Percentiles rank a stretch among this genome's conserved stretches.
phyloP scores from a whole-genome alignment of 1,140 invertebrate species.

The Pteromalus puparum region DNA sequence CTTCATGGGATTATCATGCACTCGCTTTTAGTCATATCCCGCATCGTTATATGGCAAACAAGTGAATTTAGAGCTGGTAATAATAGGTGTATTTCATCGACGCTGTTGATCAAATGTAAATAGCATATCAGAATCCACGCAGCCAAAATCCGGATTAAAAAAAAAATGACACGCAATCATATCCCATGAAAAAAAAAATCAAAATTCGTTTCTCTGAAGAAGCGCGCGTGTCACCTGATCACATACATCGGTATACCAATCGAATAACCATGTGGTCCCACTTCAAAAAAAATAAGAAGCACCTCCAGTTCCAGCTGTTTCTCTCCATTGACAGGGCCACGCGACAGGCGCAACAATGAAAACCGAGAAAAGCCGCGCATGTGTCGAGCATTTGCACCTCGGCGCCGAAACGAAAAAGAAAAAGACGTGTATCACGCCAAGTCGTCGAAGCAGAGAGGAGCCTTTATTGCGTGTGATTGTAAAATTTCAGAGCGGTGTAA shows the following conservation, averaged over 20 bases:
- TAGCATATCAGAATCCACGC: no score
- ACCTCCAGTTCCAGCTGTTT: neutral
- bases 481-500: slow-evolving; percentile 67
- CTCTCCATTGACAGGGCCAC: neutral
- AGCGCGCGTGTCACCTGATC: neutral
- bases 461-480: slow-evolving; percentile 42
- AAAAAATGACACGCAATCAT: no score
- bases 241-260: neutral
- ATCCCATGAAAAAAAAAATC: no score
- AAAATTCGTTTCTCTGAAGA: no score
- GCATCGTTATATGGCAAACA: slow-evolving; percentile 18
- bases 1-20: slow-evolving; percentile 67
- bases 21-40: slow-evolving; percentile 54
- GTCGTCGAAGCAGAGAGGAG: neutral
- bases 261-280: neutral
- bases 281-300: neutral
- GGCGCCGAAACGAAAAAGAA: neutral
- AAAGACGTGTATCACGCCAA: neutral
- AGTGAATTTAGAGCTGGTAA: neutral
- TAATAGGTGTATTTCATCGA: no score
- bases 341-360: neutral
- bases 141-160: no score
- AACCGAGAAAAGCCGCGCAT: neutral
- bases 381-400: neutral
- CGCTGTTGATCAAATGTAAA: no score